Conservation (phyloP, 2,888 invertebrate genomes). For the Ennomos quercinarius region DNA sequence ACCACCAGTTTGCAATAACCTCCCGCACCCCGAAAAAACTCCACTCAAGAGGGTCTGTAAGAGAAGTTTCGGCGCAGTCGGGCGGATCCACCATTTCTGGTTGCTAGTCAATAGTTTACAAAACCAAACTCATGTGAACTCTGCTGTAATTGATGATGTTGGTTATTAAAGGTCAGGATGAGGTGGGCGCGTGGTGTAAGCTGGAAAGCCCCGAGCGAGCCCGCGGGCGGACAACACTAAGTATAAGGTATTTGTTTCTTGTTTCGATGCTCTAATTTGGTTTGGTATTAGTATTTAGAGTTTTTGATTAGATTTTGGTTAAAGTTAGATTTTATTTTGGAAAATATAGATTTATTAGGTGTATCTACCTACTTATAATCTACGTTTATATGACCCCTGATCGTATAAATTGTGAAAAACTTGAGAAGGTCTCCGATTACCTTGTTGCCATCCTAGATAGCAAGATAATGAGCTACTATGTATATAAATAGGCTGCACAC, state of each 20-base stretch:
- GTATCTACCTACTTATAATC: not conserved
- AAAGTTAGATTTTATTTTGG: not conserved
- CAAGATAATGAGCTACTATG: too few species aligned
- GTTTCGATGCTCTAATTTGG: slow-evolving; percentile 42
- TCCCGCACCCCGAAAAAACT: slow-evolving; percentile 35
- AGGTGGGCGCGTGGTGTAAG: slow-evolving; percentile 42
- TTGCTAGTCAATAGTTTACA: slow-evolving; percentile 48
- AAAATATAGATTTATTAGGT: not conserved
- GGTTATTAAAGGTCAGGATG: slow-evolving; percentile 39
- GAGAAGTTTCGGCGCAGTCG: slow-evolving; percentile 13
- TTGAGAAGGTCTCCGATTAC: too few species aligned
- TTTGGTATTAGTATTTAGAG: slow-evolving; percentile 32
- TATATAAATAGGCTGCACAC: slow-evolving; percentile 7
- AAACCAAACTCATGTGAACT: slow-evolving; percentile 57
- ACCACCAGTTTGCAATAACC: slow-evolving; percentile 43
- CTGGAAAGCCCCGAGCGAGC: slow-evolving; percentile 41
- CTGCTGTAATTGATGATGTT: slow-evolving; percentile 38
- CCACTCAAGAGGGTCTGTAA: not conserved
- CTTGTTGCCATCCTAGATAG: too few species aligned
- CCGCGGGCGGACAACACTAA: slow-evolving; percentile 49
- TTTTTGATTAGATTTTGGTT: slow-evolving; percentile 10
- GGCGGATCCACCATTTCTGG: slow-evolving; percentile 52
- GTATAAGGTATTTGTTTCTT: slow-evolving; percentile 27
- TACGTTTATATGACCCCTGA: too few species aligned
- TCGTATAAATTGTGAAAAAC: too few species aligned